phyloP scores from a whole-genome alignment of 2,888 invertebrate genomes.

The Acanthosoma haemorrhoidale region DNA sequence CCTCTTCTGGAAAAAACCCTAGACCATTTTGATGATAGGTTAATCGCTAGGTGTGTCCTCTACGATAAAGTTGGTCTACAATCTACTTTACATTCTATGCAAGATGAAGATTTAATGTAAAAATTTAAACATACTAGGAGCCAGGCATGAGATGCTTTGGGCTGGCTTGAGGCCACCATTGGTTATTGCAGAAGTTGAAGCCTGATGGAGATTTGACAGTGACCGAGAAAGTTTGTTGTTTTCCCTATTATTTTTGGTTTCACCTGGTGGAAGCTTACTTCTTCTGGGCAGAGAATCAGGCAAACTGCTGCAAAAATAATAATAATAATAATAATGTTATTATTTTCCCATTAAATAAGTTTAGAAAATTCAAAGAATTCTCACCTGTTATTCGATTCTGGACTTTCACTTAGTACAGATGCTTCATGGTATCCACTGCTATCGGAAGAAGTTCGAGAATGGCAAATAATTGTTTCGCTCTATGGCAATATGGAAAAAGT shows the following conservation, averaged over 20 bases:
- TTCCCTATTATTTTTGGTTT: background rate
- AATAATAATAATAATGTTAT: background rate
- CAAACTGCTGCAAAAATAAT: conserved; percentile 37
- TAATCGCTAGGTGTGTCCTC: too few species aligned
- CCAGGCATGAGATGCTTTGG: conserved; percentile 34
- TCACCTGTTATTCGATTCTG: conserved; percentile 45
- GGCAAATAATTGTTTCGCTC: conserved; percentile 51
- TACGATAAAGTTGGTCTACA: too few species aligned
- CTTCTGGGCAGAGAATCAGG: conserved; percentile 48
- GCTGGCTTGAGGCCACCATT: conserved; percentile 38
- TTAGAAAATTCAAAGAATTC: background rate
- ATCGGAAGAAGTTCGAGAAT: conserved; percentile 67
- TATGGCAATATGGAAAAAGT: background rate
- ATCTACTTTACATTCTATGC: too few species aligned
- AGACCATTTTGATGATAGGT: too few species aligned
- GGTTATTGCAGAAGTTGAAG: conserved; percentile 35
- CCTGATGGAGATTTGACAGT: conserved; percentile 41
- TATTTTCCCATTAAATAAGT: background rate
- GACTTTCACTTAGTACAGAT: conserved; percentile 58
- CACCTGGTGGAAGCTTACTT: conserved; percentile 43
- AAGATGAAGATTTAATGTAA: too few species aligned
- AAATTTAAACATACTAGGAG: conserved; percentile 31
- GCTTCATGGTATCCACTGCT: conserved; percentile 69
- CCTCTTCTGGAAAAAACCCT: too few species aligned
- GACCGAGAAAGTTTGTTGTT: conserved; percentile 41